Evolutionary conservation across 2,888 invertebrate genomes (phyloP).

Genomic region (Stegana nigrithorax): DNA sequence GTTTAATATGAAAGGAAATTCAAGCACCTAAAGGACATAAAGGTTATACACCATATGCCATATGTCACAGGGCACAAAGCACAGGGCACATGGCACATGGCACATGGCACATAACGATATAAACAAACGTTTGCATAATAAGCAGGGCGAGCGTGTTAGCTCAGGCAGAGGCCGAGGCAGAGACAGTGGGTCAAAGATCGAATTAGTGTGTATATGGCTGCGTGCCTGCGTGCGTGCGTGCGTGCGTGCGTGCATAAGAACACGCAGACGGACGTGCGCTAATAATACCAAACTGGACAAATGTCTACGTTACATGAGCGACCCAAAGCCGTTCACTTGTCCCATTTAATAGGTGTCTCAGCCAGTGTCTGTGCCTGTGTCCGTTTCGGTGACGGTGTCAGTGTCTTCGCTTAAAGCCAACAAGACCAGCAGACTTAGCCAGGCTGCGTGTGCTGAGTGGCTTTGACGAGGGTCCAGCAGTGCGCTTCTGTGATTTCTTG

Average conservation of each 20-base stretch:
- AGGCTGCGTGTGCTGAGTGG: too few relatives aligned
- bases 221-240: background rate
- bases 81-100: too few relatives aligned
- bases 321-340: too few relatives aligned
- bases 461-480: too few relatives aligned
- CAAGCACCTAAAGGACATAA: background rate
- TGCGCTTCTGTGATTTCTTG: too few relatives aligned
- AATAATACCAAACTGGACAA: background rate
- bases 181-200: too few relatives aligned
- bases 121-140: background rate
- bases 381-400: too few relatives aligned
- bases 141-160: too few relatives aligned
- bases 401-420: too few relatives aligned
- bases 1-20: background rate
- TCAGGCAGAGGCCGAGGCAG: too few relatives aligned
- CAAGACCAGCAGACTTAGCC: too few relatives aligned
- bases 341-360: constrained; percentile 10
- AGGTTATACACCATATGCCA: background rate
- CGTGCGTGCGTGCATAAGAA: background rate
- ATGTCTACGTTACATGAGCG: background rate
- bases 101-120: too few relatives aligned
- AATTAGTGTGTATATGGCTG: background rate
- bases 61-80: background rate
- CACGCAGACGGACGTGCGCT: background rate
- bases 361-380: background rate